Evolutionary conservation across 2,888 invertebrate species (phyloP), one percentile per base, ranked within the genome.

Genomic region (Argyresthia goedartella): DNA sequence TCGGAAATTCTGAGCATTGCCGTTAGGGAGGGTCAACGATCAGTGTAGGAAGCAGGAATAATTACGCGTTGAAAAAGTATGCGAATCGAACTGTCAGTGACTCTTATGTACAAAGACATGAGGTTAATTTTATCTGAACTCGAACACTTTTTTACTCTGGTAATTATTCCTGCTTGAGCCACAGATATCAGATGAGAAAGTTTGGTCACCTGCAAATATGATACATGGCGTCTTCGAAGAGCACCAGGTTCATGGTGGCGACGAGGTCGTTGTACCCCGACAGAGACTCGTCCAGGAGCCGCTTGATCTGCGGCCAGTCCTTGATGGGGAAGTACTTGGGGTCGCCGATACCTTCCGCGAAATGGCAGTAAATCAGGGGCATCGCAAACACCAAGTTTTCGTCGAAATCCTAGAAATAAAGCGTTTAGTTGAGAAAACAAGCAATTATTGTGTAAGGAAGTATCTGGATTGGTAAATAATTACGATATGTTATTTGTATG

Each of bases 191-290:
- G 25, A 4, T 25, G 6, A 25, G 25, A 2, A 39, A 6, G n/a
- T 39, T 9, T 39, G n/a, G n/a, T 67, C 60, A 91, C 89, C 94
- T 90, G 77, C 95, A 95, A 50, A 98, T 91, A 71, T 98, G 97
- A 58, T 92, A 90, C 93, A 98, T 96, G 11, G 98, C 97, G 72
- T 98, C 97, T 69, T 97, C 97, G 67, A 98, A 98, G 8, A 98
- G 89, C 2, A 98, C 97, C 54, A 98, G 84, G 77, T 97, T 96
- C 95, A 98, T 97, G 0, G 94, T 93, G 1, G 96, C 93, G 8
- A 94, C 90, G 57, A 97, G 88, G 66, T 98, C 98, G 71, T 98
- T 97, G 71, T 98, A 98, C 14, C 90, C 90, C 2, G 90, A 87
- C 51, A 97, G 87, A 0, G 96, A 95, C 59, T 97, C 97, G 7